Evolutionary conservation across 1,140 invertebrate genomes (phyloP), one percentile per base, ranked within the genome.

Genomic region (Polypedilum pembai): DNA sequence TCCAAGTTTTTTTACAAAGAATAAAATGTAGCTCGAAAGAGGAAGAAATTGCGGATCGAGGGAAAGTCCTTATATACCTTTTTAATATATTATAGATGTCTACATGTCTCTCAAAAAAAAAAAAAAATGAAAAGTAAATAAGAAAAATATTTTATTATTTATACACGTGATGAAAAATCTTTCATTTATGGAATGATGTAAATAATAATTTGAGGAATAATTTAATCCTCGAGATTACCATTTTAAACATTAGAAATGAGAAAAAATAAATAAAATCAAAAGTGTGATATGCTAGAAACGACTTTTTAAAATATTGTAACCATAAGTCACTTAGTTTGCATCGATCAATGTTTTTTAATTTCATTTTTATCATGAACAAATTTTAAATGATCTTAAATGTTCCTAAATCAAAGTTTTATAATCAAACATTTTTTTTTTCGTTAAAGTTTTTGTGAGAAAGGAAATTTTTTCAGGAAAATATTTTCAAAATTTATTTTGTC

Each of bases 231-330:
- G 24, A 33, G 45, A 56, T 56, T 56, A 56, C 45, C 45, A 56
- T 56, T 56, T n/a, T n/a, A n/a, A n/a, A n/a, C n/a, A n/a, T n/a
- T n/a, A n/a, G n/a, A 33, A 56, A 56, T 15, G 45, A 56, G 24
- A 5, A 33, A 33, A 33, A 33, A 33, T 56, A n/a, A 56, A n/a
- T n/a, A n/a, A 56, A 69, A 69, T 69, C 65, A 69, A 69, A 69
- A n/a, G 65, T 69, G 65, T 69, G 65, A 69, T 69, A 69, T 69
- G 65, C 45, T 56, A 56, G 45, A 56, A 56, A 56, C 45, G 45
- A 56, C 45, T 56, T 56, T 56, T 56, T 56, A 56, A n/a, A n/a
- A 56, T 15, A 56, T 56, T 56, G 15, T 56, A 33, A 5, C 1
- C 10, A 56, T 45, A 56, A 56, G 12, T 12, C 24, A 3, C 24